Evolutionary conservation across 1,140 invertebrate species (phyloP), one percentile per base, ranked within the genome.

Genomic region (Drosophila sproati): DNA sequence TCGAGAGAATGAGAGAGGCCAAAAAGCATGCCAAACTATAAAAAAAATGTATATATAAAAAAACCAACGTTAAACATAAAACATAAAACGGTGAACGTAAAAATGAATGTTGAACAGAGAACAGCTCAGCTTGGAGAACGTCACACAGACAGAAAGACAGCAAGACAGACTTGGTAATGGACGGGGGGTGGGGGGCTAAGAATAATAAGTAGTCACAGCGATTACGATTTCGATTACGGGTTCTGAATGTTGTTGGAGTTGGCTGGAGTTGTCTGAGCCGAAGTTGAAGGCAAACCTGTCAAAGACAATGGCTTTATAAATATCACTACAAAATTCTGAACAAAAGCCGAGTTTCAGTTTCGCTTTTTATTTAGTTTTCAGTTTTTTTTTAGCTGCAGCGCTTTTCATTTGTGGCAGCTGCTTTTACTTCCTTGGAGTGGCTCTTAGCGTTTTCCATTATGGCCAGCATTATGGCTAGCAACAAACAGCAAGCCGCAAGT

Each of bases 271-370:
- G 80, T 67, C 82, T 66, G 77, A 76, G 51, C 67, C 62, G 78
- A 88, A 88, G 83, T 88, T 88, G 83, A 88, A 88, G 83, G 83
- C 83, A 78, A 88, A 88, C 83, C 63, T 89, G 85, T 89, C 83
- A 88, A 89, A 89, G 85, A 88, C 83, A 89, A 89, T 89, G 85
- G 70, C 72, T 74, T 50, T 57, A 63, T 34, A 75, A 67, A 76
- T 77, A 59, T 64, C 57, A 72, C 71, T 73, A 77, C 57, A 73
- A 73, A 43, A 74, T 70, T 74, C 57, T 73, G 56, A 61, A 48
- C 51, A 45, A 39, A 45, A 39, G 35, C 29, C 31, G 10, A 12
- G 28, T 61, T 60, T 62, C 60, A 61, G 60, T 78, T 78, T 78
- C 76, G 60, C 60, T 78, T 78, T 73, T 70, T 45, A 28, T 54